A percentile compares a stretch with the other conserved stretches of the same genome.
Conservation (phyloP, 2,113 vertebrate species). For the Neolamprologus modestus region DNA sequence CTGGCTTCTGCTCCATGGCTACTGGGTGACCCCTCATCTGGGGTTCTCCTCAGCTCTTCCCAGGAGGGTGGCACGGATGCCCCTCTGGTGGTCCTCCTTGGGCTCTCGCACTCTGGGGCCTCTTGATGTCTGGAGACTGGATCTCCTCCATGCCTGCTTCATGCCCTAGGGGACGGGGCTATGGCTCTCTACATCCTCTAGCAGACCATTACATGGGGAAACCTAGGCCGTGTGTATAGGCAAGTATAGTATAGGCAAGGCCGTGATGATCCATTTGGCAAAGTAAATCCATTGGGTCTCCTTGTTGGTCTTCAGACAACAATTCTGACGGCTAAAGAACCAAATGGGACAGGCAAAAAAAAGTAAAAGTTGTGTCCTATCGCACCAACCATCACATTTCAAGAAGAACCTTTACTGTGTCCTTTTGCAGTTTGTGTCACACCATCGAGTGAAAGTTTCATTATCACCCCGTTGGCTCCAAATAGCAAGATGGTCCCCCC, state of each 20-base stretch:
- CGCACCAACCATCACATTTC: not conserved
- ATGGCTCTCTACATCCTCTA: too few species aligned
- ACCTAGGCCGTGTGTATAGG: not conserved
- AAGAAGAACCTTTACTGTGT: not conserved
- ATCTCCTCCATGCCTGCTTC: too few species aligned
- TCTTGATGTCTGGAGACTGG: too few species aligned
- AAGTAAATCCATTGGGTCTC: too few species aligned
- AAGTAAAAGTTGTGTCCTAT: not conserved
- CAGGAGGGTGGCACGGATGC: too few species aligned
- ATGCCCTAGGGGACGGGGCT: fast-evolving
- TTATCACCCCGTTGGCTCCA: not conserved
- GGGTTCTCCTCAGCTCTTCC: too few species aligned
- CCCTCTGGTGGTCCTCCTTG: fast-evolving
- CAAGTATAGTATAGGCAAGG: too few species aligned
- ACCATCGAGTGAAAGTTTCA: not conserved
- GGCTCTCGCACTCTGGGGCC: too few species aligned
- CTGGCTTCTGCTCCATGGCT: too few species aligned
- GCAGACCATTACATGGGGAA: not conserved
- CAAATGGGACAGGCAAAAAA: not conserved
- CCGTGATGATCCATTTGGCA: too few species aligned
- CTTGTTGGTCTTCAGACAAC: too few species aligned
- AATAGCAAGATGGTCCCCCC: not conserved
- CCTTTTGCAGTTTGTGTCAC: not conserved
- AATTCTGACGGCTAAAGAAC: not conserved
- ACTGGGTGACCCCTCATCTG: too few species aligned